Base-by-base conservation (phyloP, 2,797 vertebrate species). In the Molossus molossus region DNA sequence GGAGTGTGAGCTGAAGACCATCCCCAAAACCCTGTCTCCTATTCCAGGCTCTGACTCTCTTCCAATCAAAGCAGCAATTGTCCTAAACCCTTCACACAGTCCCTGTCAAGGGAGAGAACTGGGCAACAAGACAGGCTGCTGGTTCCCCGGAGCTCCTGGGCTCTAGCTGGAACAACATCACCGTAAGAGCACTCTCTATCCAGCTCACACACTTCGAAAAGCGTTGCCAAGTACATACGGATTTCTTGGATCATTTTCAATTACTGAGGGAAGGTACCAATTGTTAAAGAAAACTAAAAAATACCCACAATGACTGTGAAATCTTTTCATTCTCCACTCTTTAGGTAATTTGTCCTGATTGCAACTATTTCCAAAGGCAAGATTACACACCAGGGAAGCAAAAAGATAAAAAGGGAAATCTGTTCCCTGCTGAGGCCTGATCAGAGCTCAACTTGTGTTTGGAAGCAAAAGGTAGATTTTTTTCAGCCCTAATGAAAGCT, bases 291-390 rank as follows among this genome's bases (percentile, higher is more conserved):
- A 97, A 98, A 91, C 62, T 73, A 57, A 96, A 97, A 81, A 53
- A 72, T 6, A 37, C n/a, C 75, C 92, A 79, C 62, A 48, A 83
- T 20, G 84, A 95, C 80, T 91, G 94, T 84, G 96, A 97, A 97
- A 96, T 96, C 90, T 97, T 97, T 96, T 96, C 89, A 96, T 97
- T 97, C 97, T 92, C 86, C 58, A 94, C 96, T 87, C 89, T 88
- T 91, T 87, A 79, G 88, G 94, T 95, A 98, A 98, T 98, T 97
- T 98, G 97, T 98, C 98, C 96, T 96, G 96, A 96, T 97, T 97
- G 95, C 94, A 94, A 95, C 89, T 87, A 85, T 97, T 96, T 97
- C 94, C 90, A 55, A 96, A 94, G 69, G 96, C 96, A 97, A 97
- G 72, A 83, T 75, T 96, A 95, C 90, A 96, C 91, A 3, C 2